Base-by-base conservation (phyloP, 2,113 vertebrate genomes). In the Tichodroma muraria region DNA sequence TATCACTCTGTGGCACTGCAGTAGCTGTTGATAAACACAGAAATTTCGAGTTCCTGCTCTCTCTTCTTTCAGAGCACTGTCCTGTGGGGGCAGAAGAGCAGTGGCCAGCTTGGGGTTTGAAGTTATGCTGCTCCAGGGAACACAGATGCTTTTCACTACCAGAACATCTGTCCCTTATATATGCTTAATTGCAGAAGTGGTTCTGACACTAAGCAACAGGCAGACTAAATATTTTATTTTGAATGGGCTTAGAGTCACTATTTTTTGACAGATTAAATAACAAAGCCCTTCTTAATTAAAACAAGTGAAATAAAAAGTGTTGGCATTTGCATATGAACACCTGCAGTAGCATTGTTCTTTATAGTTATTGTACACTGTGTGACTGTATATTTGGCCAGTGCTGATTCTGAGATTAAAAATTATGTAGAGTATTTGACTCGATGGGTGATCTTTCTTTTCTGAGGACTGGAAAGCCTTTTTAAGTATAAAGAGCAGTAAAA, bases 241-340 rank as follows among this genome's bases (percentile, higher is more conserved):
- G 90, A 85, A 87, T 85, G n/a, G 12, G 3, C 65, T 64, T 88
- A 92, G 50, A 83, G 59, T 81, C 81, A 75, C 47, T 73, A 50
- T 42, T 96, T n/a, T 95, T 90, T 95, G 77, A 72, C 63, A 80
- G 76, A 93, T 85, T 94, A 85, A 92, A 72, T 88, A 91, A 33
- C 86, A 84, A 68, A 73, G 72, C 53, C 45, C n/a, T 56, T 88
- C 86, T 64, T 95, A 89, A 97, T 97, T 97, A 93, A 95, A 96
- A 94, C 49, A 91, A 94, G 78, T 81, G 73, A 94, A 97, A 95
- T 84, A 84, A 85, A 90, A 95, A 94, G 30, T 54, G 54, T 71
- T 97, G 97, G 80, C 93, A 90, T 96, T 95, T 87, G 79, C 84
- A 66, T 63, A 35, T 42, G 82, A 94, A 95, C 94, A 93, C 94